Conservation (phyloP, 1,140 invertebrate species). For the Neocloeon triangulifer region DNA sequence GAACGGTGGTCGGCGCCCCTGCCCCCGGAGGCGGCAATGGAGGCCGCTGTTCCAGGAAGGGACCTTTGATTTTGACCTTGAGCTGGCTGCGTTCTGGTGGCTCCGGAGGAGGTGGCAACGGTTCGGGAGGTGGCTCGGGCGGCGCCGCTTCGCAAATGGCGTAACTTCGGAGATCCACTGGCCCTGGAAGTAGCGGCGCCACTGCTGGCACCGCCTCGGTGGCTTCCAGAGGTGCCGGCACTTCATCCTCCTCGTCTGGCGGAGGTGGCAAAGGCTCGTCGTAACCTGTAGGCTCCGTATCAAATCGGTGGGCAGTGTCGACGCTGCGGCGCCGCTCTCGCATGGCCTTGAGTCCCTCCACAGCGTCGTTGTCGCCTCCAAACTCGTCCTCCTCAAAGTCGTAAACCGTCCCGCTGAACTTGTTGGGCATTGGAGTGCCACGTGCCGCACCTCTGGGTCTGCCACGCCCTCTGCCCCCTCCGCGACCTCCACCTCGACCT, state of each 20-base stretch:
- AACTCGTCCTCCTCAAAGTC: constrained; percentile 43
- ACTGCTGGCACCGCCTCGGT: constrained; percentile 1
- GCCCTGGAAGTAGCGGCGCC: constrained; percentile 50
- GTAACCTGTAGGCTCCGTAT: not conserved
- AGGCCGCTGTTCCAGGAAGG: constrained; percentile 57
- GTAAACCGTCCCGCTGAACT: constrained; percentile 65
- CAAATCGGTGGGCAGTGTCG: constrained; percentile 19
- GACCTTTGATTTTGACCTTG: constrained; percentile 78
- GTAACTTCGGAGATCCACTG: constrained; percentile 72
- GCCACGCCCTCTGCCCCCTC: constrained; percentile 25
- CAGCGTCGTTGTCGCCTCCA: constrained; percentile 31
- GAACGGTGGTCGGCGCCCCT: not conserved
- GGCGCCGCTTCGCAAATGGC: too few relatives aligned
- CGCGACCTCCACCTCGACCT: constrained; percentile 35
- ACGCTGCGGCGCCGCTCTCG: constrained; percentile 54
- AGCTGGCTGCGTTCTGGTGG: constrained; percentile 45
- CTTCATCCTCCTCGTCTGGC: constrained; percentile 10
- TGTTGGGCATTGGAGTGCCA: constrained; percentile 25
- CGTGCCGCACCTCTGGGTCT: constrained; percentile 10
- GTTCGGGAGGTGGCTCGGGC: constrained; percentile 1
- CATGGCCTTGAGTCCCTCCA: constrained; percentile 57
- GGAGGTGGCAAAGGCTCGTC: constrained; percentile 5
- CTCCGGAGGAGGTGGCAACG: constrained; percentile 5
- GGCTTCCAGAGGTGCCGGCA: not conserved
- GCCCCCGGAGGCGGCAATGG: constrained; percentile 25